phyloP scores from a whole-genome alignment of 2,888 invertebrate species.

The Ganaspis brasiliensis region DNA sequence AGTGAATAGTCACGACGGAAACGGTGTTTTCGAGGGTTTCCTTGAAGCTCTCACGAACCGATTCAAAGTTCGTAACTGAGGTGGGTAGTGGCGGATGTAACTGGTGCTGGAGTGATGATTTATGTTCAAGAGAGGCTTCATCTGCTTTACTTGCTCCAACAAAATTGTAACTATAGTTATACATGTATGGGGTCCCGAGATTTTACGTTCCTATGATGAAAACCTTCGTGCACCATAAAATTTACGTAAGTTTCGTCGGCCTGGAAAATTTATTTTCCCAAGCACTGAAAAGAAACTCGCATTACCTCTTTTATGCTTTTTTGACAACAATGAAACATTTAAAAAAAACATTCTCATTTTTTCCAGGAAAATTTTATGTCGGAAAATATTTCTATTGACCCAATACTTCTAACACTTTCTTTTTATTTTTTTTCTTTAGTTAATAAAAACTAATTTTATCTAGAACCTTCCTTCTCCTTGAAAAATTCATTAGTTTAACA shows the following conservation, averaged over 20 bases:
- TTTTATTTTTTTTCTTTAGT: too few relatives aligned
- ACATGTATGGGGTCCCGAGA: not conserved
- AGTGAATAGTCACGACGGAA: slow-evolving; percentile 56
- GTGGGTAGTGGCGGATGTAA: slow-evolving; percentile 30
- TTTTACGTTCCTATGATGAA: slow-evolving; percentile 9
- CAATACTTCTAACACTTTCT: too few relatives aligned
- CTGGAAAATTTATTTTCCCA: slow-evolving; percentile 22
- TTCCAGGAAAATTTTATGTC: not conserved
- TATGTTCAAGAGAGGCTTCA: slow-evolving; percentile 32
- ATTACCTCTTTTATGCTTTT: not conserved
- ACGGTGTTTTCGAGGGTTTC: slow-evolving; percentile 56
- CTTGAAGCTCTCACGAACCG: slow-evolving; percentile 44
- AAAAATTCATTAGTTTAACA: too few relatives aligned
- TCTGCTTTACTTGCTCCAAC: slow-evolving; percentile 22
- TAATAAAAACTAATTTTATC: too few relatives aligned
- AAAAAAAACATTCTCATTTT: not conserved
- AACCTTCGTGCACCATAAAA: slow-evolving; percentile 28
- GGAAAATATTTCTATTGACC: too few relatives aligned
- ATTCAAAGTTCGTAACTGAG: slow-evolving; percentile 40
- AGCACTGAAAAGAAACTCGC: not conserved
- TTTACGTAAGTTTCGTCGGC: slow-evolving; percentile 10
- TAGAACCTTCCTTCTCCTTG: too few relatives aligned
- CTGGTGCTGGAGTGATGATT: slow-evolving; percentile 31
- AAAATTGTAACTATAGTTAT: slow-evolving; percentile 28
- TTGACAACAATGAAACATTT: not conserved